Conservation (phyloP, 1,140 invertebrate species). For the Dinoponera quadriceps region DNA sequence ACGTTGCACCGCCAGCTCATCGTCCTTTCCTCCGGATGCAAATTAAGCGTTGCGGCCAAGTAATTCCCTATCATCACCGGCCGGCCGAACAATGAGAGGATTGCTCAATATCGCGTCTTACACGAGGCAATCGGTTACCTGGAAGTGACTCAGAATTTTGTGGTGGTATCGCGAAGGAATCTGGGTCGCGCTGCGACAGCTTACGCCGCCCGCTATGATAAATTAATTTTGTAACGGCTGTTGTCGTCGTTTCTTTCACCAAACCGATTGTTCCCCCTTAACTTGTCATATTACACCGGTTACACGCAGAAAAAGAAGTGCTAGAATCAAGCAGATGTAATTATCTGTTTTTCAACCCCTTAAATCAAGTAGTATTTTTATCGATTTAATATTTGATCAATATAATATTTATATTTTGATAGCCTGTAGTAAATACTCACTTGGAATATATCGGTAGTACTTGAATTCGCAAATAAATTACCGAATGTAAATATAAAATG, state of each 20-base stretch:
- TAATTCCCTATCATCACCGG: constrained; percentile 61
- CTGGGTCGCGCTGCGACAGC: constrained; percentile 60
- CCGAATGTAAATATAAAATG: no score
- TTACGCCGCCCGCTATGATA: not conserved
- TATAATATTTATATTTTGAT: no score
- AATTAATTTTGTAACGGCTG: constrained; percentile 14
- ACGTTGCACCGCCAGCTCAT: constrained; percentile 21
- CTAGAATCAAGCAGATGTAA: no score
- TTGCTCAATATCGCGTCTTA: constrained; percentile 61
- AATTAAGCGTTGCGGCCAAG: constrained; percentile 61
- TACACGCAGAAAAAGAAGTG: no score
- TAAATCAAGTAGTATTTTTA: no score
- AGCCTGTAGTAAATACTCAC: no score
- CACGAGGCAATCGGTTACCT: constrained; percentile 57
- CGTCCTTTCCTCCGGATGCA: constrained; percentile 58
- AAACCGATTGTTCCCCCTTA: not conserved
- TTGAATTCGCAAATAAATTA: no score
- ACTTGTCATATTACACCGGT: not conserved
- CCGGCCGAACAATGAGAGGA: constrained; percentile 63
- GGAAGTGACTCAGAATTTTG: constrained; percentile 65
- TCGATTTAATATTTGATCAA: no score
- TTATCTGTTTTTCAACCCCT: no score
- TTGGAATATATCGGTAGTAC: no score
- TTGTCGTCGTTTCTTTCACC: not conserved
- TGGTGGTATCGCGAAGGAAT: constrained; percentile 40